Percentiles rank a stretch among this genome's conserved stretches.
phyloP scores from a whole-genome alignment of 2,888 invertebrate species.

The Campoletis raptor region DNA sequence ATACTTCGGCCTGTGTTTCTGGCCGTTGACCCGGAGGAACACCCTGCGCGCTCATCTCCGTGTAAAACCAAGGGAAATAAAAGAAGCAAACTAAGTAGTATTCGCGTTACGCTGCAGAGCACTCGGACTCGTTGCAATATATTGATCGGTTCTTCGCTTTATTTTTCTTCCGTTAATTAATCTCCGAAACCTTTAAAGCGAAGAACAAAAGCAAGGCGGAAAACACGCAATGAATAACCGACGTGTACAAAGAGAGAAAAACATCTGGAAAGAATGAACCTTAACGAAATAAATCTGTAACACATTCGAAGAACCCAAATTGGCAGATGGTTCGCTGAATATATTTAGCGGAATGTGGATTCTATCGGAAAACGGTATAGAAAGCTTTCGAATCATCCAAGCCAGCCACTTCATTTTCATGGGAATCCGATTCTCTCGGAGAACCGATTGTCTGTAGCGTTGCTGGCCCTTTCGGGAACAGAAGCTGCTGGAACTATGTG shows the following conservation, averaged over 20 bases:
- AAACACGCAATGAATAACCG: not conserved
- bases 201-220: slow-evolving; percentile 11
- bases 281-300: slow-evolving; percentile 28
- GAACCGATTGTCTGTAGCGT: slow-evolving; percentile 1
- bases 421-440: not conserved
- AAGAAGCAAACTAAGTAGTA: slow-evolving; percentile 30
- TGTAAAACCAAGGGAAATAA: slow-evolving; percentile 45
- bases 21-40: slow-evolving; percentile 63
- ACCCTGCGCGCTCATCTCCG: slow-evolving; percentile 39
- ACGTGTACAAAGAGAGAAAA: not conserved
- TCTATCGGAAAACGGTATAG: not conserved
- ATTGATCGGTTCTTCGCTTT: slow-evolving; percentile 16
- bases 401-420: slow-evolving; percentile 3
- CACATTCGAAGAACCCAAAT: not conserved
- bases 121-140: slow-evolving; percentile 31
- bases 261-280: not conserved
- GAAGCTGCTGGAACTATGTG: not conserved
- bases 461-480: slow-evolving; percentile 10
- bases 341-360: not conserved
- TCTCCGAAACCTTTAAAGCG: slow-evolving; percentile 22
- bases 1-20: slow-evolving; percentile 59
- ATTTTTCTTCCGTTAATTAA: slow-evolving; percentile 29
- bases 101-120: slow-evolving; percentile 34
- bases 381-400: not conserved
- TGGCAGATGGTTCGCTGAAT: slow-evolving; percentile 3